Base-by-base conservation (phyloP, 64 coral and sea anemone species). In the Montipora capricornis region DNA sequence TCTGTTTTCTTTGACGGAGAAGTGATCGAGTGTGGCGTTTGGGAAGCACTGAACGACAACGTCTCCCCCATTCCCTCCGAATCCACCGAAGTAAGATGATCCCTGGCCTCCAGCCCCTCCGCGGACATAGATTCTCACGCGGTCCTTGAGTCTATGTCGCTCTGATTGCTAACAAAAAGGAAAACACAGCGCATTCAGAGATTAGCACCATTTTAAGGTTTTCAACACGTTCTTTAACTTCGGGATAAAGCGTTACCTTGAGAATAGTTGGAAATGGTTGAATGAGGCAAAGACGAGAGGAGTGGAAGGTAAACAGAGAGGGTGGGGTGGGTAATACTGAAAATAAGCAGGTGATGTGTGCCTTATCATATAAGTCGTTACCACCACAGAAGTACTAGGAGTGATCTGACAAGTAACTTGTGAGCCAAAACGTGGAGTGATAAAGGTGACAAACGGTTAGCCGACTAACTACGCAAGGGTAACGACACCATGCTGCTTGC, bases 81-180 rank as follows among this genome's bases (percentile, higher is more conserved):
- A 68, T 37, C 95, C 98, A 55, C 94, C 98, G 89, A 90, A 92
- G 12, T 68, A 83, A 88, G 93, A 79, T 12, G 90, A 96, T 59
- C 95, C 98, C 57, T 99, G 95, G 55, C 98, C 98, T 10, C 98
- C 98, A 99, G 79, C 89, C 20, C 98, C 98, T 8, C 98, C 98
- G 53, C 92, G 83, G 44, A 95, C 90, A 20, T 99, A 99, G 52
- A 99, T 68, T 5, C 98, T 92, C 84, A 86, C 95, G 60, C 81
- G 89, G 75, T 99, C 98, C 11, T 75, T 88, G 26, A 97, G 89
- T 67, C 93, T 73, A 57, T 74, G 77, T 9, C 96, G 89, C 10
- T 95, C 89, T 55, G 95, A 94, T 68, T 83, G 75, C 95, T 97
- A 51, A 80, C 20, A 52, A 68, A 4, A 71, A 10, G 4, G 71